phyloP scores from a whole-genome alignment of 2,888 invertebrate species.

The Cotesia congregata region DNA sequence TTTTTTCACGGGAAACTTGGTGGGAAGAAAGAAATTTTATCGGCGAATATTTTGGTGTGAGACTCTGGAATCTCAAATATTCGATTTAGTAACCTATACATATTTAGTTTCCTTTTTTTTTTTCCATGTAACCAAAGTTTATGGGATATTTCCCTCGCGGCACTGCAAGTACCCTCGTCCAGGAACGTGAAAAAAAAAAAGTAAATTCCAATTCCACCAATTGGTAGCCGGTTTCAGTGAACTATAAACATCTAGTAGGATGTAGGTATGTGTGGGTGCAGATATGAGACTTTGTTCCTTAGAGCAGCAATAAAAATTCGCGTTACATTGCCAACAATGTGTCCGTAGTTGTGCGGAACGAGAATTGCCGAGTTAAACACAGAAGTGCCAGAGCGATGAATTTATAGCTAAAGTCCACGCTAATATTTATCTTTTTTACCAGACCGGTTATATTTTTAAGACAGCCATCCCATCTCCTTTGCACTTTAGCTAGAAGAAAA shows the following conservation, averaged over 20 bases:
- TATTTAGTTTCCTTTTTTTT: constrained; percentile 6
- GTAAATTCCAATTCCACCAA: constrained; percentile 29
- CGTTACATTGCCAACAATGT: constrained; percentile 30
- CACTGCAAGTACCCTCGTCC: constrained; percentile 2
- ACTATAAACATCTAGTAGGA: not conserved
- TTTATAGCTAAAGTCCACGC: constrained; percentile 26
- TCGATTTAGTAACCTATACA: constrained; percentile 12
- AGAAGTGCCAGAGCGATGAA: constrained; percentile 29
- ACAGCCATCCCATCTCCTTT: constrained; percentile 22
- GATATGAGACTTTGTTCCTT: not conserved
- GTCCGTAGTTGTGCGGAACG: constrained; percentile 11
- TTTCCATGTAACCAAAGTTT: not conserved
- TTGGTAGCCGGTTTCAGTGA: not conserved
- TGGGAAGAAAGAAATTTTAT: not conserved
- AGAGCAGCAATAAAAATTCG: constrained; percentile 34
- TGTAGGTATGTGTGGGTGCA: not conserved
- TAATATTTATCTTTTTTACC: constrained; percentile 15
- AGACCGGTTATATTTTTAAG: constrained; percentile 21
- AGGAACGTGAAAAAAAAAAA: not conserved
- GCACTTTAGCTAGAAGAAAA: constrained; percentile 42
- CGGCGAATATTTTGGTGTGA: not conserved
- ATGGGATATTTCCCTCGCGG: constrained; percentile 24
- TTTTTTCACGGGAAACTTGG: not conserved
- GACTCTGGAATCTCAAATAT: constrained; percentile 19
- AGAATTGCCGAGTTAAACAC: constrained; percentile 33